Conservation (phyloP, 2,797 vertebrate species). For the Pelodytes ibericus region DNA sequence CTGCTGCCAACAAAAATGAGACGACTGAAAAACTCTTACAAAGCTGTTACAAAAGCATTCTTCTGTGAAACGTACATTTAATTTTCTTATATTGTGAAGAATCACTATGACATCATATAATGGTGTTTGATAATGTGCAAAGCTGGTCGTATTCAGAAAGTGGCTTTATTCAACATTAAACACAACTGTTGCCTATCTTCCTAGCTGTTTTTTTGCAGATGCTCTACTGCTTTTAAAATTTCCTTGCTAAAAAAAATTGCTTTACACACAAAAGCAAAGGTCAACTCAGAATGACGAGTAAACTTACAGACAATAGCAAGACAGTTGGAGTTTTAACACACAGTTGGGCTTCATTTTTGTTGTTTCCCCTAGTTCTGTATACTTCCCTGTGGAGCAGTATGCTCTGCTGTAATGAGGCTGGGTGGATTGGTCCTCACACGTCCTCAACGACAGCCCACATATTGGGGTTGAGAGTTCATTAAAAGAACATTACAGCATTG, state of each 20-base stretch:
- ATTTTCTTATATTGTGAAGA: background rate
- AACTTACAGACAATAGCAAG: too few species aligned
- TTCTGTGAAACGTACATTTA: background rate
- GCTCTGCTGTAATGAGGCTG: too few species aligned
- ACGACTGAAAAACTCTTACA: too few species aligned
- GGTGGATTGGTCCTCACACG: too few species aligned
- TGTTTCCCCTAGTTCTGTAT: too few species aligned
- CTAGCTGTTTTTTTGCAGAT: background rate
- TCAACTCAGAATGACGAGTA: background rate
- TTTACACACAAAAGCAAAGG: background rate
- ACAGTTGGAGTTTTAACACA: too few species aligned
- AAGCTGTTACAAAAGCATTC: too few species aligned
- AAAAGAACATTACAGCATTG: too few species aligned
- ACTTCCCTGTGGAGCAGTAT: too few species aligned
- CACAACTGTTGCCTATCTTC: background rate
- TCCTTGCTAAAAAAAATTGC: background rate
- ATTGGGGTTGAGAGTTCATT: too few species aligned
- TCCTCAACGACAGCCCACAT: too few species aligned
- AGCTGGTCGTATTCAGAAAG: background rate
- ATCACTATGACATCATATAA: background rate
- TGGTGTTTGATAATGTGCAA: background rate
- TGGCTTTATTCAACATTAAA: background rate
- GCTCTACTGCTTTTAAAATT: background rate
- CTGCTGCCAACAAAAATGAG: slow-evolving; percentile 10
- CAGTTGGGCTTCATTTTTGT: too few species aligned